Conservation (phyloP, 2,113 vertebrate species). For the Crocuta crocuta region DNA sequence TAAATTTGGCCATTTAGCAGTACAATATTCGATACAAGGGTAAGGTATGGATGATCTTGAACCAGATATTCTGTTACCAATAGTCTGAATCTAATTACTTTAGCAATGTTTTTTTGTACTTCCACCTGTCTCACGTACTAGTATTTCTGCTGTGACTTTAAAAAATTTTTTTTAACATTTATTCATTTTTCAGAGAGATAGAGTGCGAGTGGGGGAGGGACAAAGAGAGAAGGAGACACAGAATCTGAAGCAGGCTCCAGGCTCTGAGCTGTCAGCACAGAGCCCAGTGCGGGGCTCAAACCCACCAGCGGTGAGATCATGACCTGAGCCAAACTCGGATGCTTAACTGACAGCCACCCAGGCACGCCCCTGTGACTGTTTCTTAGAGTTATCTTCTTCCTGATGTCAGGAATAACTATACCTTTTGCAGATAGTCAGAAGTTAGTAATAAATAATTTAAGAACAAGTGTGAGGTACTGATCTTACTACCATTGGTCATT, state of each 20-base stretch:
- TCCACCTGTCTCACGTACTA: constrained; percentile 9
- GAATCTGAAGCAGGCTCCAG: no score
- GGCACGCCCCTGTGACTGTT: neutral
- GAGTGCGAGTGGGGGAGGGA: no score
- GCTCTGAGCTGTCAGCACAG: no score
- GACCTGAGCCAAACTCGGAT: no score
- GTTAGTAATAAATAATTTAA: constrained; percentile 46
- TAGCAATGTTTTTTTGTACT: neutral
- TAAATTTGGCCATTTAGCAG: neutral
- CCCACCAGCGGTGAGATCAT: no score
- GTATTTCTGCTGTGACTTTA: constrained; percentile 1
- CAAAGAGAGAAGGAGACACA: no score
- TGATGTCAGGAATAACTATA: neutral
- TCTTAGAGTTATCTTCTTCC: constrained; percentile 5
- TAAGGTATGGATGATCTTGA: neutral
- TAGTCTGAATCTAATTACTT: constrained; percentile 28
- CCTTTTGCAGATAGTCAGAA: constrained; percentile 4
- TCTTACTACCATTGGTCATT: neutral
- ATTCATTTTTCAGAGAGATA: no score
- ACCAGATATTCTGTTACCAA: constrained; percentile 1
- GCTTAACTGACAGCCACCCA: no score
- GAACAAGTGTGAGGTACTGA: neutral
- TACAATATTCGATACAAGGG: neutral
- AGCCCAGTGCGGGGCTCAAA: no score
- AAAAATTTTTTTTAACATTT: no score